A percentile compares a stretch with the other conserved stretches of the same genome.
These are phyloP conservation scores for Alviniconcha strummeri DNA, from an alignment of 2,888 invertebrate species.

Conservation along the genomic window DNA sequence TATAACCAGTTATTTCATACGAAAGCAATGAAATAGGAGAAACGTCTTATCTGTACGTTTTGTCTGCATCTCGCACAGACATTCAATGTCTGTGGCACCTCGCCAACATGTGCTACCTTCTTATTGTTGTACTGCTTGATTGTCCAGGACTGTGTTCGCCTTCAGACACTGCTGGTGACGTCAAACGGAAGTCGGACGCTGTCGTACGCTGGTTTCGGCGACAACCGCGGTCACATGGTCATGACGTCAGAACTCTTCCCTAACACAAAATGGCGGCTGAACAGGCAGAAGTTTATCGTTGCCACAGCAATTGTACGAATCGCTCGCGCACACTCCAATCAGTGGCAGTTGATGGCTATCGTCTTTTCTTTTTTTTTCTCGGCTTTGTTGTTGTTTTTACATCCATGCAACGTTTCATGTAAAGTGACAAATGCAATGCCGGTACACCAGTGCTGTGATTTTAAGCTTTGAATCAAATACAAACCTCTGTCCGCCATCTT, in stretches of 20 bases:
- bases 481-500: too few relatives aligned
- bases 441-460: too few relatives aligned
- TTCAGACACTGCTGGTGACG: background rate
- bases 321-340: too few relatives aligned
- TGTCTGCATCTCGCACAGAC: too few relatives aligned
- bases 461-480: too few relatives aligned
- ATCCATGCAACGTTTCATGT: too few relatives aligned
- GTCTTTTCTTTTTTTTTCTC: background rate
- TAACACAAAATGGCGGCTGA: conserved; percentile 23
- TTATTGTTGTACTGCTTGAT: background rate
- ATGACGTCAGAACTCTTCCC: conserved; percentile 19
- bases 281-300: conserved; percentile 22
- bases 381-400: background rate
- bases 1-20: too few relatives aligned
- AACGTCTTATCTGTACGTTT: too few relatives aligned
- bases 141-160: conserved; percentile 6
- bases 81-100: too few relatives aligned
- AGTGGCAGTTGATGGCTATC: background rate
- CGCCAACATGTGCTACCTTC: background rate
- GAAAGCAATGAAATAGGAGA: too few relatives aligned
- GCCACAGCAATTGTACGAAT: conserved; percentile 11
- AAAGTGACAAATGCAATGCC: too few relatives aligned
- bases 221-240: background rate
- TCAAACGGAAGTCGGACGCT: background rate
- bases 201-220: background rate